Evolutionary conservation across 1,140 invertebrate genomes (phyloP).

Genomic region (Coenobita brevimanus): DNA sequence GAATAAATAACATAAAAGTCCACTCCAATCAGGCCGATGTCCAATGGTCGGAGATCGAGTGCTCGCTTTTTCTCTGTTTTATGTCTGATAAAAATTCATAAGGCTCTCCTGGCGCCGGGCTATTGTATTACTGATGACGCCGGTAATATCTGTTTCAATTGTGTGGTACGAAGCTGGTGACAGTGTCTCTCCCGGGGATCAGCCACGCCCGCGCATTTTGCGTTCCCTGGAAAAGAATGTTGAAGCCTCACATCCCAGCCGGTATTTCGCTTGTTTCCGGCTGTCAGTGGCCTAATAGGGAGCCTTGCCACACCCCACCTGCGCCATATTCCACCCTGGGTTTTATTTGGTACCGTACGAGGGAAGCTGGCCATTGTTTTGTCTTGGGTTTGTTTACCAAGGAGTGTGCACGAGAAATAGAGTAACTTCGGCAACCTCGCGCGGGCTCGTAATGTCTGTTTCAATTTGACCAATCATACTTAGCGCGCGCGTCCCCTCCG

Average conservation of each 20-base stretch:
- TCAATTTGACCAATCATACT: slow-evolving; percentile 66
- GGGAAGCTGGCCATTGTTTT: too few relatives aligned
- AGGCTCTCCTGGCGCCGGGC: slow-evolving; percentile 64
- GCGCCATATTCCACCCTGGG: neutral
- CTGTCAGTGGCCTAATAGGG: neutral
- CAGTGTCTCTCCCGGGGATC: slow-evolving; percentile 6
- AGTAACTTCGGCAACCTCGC: slow-evolving; percentile 53
- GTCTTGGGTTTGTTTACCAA: too few relatives aligned
- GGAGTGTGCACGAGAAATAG: neutral
- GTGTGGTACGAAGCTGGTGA: slow-evolving; percentile 61
- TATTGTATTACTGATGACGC: slow-evolving; percentile 69
- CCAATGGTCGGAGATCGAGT: slow-evolving; percentile 67
- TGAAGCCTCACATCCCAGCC: neutral
- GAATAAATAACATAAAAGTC: slow-evolving; percentile 66
- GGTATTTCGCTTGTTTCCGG: neutral
- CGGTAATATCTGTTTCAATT: slow-evolving; percentile 67
- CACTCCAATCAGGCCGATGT: slow-evolving; percentile 69
- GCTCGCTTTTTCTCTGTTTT: slow-evolving; percentile 69
- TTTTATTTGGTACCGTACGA: too few relatives aligned
- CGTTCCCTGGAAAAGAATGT: neutral
- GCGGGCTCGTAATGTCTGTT: slow-evolving; percentile 52
- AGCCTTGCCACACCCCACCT: neutral
- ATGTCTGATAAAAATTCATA: slow-evolving; percentile 70
- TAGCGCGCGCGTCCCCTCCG: slow-evolving; percentile 47
- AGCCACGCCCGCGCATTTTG: slow-evolving; percentile 17